A percentile compares a stretch with the other conserved stretches of the same genome.
phyloP scores from a whole-genome alignment of 2,888 invertebrate genomes.

The Hyalella azteca region DNA sequence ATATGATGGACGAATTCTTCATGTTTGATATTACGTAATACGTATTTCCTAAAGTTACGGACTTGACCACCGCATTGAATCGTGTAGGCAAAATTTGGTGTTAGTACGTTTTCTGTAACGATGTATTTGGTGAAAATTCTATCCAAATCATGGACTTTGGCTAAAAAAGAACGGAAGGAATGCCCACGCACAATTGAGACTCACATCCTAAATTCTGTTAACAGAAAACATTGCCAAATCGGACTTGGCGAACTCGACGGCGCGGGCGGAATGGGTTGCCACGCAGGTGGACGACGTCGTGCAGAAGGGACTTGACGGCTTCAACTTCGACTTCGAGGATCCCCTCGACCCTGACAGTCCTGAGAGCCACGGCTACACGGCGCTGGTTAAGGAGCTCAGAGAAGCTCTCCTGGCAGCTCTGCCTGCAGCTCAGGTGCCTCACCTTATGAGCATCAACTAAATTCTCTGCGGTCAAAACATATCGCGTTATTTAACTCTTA shows the following conservation, averaged over 20 bases:
- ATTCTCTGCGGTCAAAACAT: too few relatives aligned
- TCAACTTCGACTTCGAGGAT: slow-evolving; percentile 64
- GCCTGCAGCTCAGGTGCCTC: slow-evolving; percentile 61
- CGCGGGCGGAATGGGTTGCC: slow-evolving; percentile 46
- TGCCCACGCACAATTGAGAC: neutral
- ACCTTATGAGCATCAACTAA: too few relatives aligned
- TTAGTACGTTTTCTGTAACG: too few relatives aligned
- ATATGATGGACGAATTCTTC: too few relatives aligned
- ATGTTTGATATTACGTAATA: too few relatives aligned
- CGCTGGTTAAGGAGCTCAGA: slow-evolving; percentile 61
- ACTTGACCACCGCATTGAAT: too few relatives aligned
- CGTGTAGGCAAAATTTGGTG: too few relatives aligned
- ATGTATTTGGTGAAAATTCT: too few relatives aligned
- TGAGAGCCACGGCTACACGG: slow-evolving; percentile 61
- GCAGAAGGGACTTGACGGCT: slow-evolving; percentile 59
- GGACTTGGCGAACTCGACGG: slow-evolving; percentile 45
- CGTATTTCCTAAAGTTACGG: too few relatives aligned
- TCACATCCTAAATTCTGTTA: neutral
- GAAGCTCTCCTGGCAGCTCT: slow-evolving; percentile 60
- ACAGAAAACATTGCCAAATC: slow-evolving; percentile 48
- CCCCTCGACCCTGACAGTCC: slow-evolving; percentile 59
- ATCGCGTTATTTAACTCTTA: too few relatives aligned
- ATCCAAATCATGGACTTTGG: too few relatives aligned
- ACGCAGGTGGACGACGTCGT: slow-evolving; percentile 40
- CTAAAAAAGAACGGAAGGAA: too few relatives aligned